Evolutionary conservation across 2,113 vertebrate genomes (phyloP).

Genomic region (Syngnathus typhle): DNA sequence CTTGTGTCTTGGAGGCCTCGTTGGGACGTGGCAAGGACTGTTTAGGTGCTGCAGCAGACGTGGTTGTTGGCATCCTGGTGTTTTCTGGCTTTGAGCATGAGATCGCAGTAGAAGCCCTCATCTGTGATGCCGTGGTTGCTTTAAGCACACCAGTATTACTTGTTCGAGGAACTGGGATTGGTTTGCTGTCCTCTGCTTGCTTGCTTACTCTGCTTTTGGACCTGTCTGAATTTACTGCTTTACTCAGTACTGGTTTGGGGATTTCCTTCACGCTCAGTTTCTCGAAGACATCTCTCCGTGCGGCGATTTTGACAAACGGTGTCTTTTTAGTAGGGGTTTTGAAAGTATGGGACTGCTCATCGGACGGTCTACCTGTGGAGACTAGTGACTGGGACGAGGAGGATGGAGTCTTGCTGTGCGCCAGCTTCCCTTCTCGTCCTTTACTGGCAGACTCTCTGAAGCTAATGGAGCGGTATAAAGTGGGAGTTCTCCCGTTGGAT

Average conservation of each 20-base stretch:
- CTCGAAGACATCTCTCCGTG: constrained; percentile 57
- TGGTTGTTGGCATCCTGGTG: constrained; percentile 18
- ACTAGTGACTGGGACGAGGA: neutral
- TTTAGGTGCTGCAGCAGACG: constrained; percentile 7
- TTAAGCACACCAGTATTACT: constrained; percentile 22
- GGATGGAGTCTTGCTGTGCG: constrained; percentile 6
- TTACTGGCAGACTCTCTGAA: constrained; percentile 40
- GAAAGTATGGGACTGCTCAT: constrained; percentile 19
- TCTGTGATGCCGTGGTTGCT: constrained; percentile 28
- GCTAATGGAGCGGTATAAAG: constrained; percentile 45
- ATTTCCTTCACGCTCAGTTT: constrained; percentile 49
- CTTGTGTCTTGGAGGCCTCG: constrained; percentile 40
- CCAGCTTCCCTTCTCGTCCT: constrained; percentile 8
- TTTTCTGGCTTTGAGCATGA: constrained; percentile 24
- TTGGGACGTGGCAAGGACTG: constrained; percentile 22
- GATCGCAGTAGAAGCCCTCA: constrained; percentile 27
- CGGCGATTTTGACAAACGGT: constrained; percentile 49
- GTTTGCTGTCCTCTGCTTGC: constrained; percentile 28
- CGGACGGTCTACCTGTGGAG: constrained; percentile 13
- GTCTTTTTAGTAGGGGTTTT: constrained; percentile 58
- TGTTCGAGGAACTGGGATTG: constrained; percentile 11
- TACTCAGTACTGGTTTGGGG: constrained; percentile 33
- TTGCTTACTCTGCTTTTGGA: constrained; percentile 48
- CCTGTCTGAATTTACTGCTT: constrained; percentile 57
- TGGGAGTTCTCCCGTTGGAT: constrained; percentile 28